Percentiles rank a stretch among this genome's conserved stretches.
These are phyloP conservation scores for Cololabis saira DNA, from an alignment of 2,113 vertebrate species.

Conservation along the genomic window DNA sequence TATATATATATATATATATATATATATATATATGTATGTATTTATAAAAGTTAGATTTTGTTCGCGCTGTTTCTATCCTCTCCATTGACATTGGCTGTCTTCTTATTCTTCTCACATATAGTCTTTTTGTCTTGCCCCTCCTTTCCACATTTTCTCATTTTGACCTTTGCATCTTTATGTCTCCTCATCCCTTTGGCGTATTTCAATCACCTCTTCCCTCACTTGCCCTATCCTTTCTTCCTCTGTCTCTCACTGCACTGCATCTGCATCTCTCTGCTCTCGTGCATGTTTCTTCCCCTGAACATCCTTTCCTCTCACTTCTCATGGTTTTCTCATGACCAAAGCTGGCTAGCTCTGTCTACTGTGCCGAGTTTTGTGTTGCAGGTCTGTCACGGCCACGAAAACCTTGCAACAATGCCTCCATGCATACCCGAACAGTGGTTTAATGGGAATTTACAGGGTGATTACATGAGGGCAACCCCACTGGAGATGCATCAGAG, in stretches of 20 bases:
- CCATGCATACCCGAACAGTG: slow-evolving; percentile 51
- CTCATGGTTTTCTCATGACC: slow-evolving; percentile 20
- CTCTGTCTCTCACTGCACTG: slow-evolving; percentile 21
- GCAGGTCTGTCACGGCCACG: slow-evolving; percentile 49
- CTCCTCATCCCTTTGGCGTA: slow-evolving; percentile 42
- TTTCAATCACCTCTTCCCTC: slow-evolving; percentile 52
- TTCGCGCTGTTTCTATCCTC: slow-evolving; percentile 6
- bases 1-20: too few relatives aligned
- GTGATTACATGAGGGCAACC: slow-evolving; percentile 62
- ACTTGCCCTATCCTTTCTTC: slow-evolving; percentile 13
- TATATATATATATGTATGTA: too few relatives aligned
- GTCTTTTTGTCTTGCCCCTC: not conserved
- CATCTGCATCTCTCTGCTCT: slow-evolving; percentile 58
- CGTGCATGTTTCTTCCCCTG: slow-evolving; percentile 40
- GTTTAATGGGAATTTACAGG: slow-evolving; percentile 78
- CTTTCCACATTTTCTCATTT: slow-evolving; percentile 23
- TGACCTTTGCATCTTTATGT: slow-evolving; percentile 66
- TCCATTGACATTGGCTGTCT: slow-evolving; percentile 15
- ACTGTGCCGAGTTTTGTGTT: slow-evolving; percentile 42
- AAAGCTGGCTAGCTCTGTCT: slow-evolving; percentile 60
- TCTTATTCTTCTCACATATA: slow-evolving; percentile 15
- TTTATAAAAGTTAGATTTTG: too few relatives aligned
- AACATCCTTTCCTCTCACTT: slow-evolving; percentile 12
- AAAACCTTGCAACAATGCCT: slow-evolving; percentile 54
- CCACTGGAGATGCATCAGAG: slow-evolving; percentile 64